Base-by-base conservation (phyloP, 2,888 invertebrate species). In the Calliopum simillimum region DNA sequence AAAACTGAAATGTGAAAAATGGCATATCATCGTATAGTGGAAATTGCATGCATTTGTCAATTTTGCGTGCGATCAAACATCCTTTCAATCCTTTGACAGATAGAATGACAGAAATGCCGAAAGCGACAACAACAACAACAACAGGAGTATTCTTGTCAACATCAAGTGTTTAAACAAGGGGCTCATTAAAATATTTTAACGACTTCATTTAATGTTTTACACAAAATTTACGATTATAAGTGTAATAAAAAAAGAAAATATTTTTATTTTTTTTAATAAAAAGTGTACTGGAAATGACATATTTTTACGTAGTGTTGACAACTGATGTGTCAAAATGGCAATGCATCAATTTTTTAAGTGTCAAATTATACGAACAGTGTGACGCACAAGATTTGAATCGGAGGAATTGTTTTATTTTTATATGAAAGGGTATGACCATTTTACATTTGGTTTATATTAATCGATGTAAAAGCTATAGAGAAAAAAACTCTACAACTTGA, bases 41-140 rank as follows among this genome's bases (percentile, higher is more conserved):
- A 33, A 77, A 79, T 81, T 80, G 81, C 81, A 83, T 81, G 83
- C 84, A 83, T 82, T 81, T 79, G 79, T 78, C 84, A 84, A 82
- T 82, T 83, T 81, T 80, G 84, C 82, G 82, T 84, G 77, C 77
- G 77, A 79, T 81, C 80, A 81, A 82, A 83, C 82, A 83, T 82
- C 82, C 83, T 83, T 81, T 81, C 76, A 74, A 78, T 80, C 58
- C 59, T 67, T 67, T 59, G 58, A 58, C 58, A 75, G 67, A 69
- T 76, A 70, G 71, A 71, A 69, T 75, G 76, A 69, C 71, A 68
- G 63, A 41, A 58, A 65, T 59, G 70, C 71, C 73, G 74, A 74
- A 72, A 73, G 71, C 74, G 72, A 4, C 58, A 64, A 16, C 71
- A 21, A 49, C 61, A 25, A 11, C 51, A 68, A 51, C 68, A 41